Conservation (phyloP, 2,797 vertebrate genomes). For the Ara ararauna region DNA sequence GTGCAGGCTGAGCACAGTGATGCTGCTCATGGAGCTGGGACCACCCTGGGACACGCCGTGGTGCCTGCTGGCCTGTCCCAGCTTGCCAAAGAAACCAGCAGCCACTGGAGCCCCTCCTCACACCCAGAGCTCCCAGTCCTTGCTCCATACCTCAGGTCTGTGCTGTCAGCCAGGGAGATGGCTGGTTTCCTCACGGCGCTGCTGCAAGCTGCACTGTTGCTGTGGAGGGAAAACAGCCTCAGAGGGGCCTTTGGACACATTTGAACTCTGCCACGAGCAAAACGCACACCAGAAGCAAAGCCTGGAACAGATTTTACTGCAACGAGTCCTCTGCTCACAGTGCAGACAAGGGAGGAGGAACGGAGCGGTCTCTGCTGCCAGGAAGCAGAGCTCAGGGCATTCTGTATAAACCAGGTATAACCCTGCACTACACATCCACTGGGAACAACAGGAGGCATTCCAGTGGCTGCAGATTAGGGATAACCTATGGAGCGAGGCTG, state of each 20-base stretch:
- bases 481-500: not conserved
- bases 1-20: accelerated
- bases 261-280: accelerated
- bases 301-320: not conserved
- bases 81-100: not conserved
- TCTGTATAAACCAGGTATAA: not conserved
- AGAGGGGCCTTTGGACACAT: not conserved
- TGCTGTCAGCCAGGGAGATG: slow-evolving; percentile 98
- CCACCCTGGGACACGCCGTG: accelerated
- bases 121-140: slow-evolving; percentile 71
- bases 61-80: not conserved
- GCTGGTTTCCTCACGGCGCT: slow-evolving; percentile 97
- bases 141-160: slow-evolving; percentile 86
- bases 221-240: slow-evolving; percentile 59
- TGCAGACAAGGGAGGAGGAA: accelerated
- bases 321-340: not conserved
- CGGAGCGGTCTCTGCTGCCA: not conserved
- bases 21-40: not conserved
- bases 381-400: not conserved
- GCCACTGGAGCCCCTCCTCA: accelerated
- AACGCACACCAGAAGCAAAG: accelerated
- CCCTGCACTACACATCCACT: not conserved
- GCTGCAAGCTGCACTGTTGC: slow-evolving; percentile 96
- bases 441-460: accelerated
- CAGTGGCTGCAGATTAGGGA: not conserved